Evolutionary conservation across 53 echinoderm and acorn worm species (phyloP), one percentile per base, ranked within the genome.

Genomic region (Luidia sarsii): DNA sequence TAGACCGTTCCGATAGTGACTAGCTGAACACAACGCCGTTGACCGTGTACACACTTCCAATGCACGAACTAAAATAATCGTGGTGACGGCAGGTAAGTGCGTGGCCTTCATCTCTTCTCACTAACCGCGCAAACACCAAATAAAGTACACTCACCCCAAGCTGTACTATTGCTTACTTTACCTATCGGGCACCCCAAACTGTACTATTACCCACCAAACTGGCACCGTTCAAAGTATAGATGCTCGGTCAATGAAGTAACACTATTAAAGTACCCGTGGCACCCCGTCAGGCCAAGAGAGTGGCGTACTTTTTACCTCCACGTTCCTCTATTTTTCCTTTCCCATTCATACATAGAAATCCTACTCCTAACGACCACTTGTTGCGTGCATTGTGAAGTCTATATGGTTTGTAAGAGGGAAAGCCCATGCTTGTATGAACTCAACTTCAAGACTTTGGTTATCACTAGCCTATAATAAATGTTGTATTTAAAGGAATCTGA

Each of bases 81-180:
- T 15, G 56, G 54, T 72, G 38, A 38, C 55, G 28, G 56, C 72
- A 72, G 35, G 72, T 56, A 70, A 29, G 67, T 67, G 50, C 72
- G 72, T 72, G 72, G 72, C 72, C 72, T 72, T 72, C 72, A 55
- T 72, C 22, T 55, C 55, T 21, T 72, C 35, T 56, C 72, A 72
- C 37, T 55, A 56, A 72, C 56, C 72, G 37, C 56, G 54, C 72
- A 72, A 72, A 72, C 72, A 72, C 72, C 37, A 72, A 72, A 56
- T 28, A 83, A 60, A 83, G 83, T 83, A 83, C 83, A 83, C 60
- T 83, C 57, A 83, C 83, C 83, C 60, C 59, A 10, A 48, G 34
- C 24, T 83, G 79, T 48, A 79, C 79, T 79, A 62, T 79, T 32
- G 63, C 63, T 4, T n/a, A 63, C 36, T 36, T 18, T n/a, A n/a